Conservation (phyloP, 2,888 invertebrate genomes). For the Bursaphelenchus okinawaensis region DNA sequence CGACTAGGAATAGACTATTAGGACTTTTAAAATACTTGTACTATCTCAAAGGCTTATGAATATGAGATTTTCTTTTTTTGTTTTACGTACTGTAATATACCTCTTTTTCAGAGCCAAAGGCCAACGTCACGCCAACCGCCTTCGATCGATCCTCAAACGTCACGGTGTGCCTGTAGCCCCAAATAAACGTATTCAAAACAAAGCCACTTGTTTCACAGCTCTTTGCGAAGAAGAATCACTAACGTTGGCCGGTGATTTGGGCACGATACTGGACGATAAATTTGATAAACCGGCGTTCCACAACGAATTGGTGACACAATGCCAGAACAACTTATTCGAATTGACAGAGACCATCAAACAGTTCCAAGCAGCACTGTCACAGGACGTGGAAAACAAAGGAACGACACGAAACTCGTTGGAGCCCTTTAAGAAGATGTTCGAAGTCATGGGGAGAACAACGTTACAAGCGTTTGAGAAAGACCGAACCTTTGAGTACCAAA, state of each 20-base stretch:
- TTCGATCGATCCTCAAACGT: not conserved
- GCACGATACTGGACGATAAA: not conserved
- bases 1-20: no score
- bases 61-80: no score
- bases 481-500: not conserved
- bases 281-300: not conserved
- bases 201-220: conserved; percentile 1
- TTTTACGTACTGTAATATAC: not conserved
- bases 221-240: conserved; percentile 9
- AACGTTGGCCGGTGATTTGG: conserved; percentile 1
- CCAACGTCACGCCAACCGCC: not conserved
- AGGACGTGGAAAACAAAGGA: no score
- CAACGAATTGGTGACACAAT: not conserved
- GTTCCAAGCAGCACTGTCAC: not conserved
- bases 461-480: not conserved
- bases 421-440: not conserved
- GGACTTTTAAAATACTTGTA: no score
- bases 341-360: not conserved
- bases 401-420: not conserved
- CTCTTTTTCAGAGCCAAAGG: conserved; percentile 10
- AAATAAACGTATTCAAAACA: not conserved
- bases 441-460: not conserved
- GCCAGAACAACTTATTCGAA: not conserved
- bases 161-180: not conserved
- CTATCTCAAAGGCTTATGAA: no score